Conservation (phyloP, 1,140 invertebrate genomes). For the Lerema accius region DNA sequence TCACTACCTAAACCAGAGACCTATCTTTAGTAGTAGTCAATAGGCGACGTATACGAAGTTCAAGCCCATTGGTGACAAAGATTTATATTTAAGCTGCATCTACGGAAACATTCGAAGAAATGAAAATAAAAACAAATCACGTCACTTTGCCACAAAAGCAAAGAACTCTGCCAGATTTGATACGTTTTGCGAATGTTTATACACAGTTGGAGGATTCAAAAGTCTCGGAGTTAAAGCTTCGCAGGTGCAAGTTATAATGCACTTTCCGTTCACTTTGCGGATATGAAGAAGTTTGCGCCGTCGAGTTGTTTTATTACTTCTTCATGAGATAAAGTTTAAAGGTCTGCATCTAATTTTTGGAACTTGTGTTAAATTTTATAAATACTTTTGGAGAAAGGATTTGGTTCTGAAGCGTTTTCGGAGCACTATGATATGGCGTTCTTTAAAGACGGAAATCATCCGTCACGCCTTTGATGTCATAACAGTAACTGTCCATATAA, state of each 20-base stretch:
- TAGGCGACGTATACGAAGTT: no score
- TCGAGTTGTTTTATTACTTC: conserved; percentile 24
- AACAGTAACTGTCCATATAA: no score
- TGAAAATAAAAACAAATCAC: conserved; percentile 22
- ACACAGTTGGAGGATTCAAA: conserved; percentile 32
- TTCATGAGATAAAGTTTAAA: conserved; percentile 14
- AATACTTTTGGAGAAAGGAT: no score
- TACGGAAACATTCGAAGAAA: no score
- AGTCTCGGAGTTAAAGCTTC: conserved; percentile 37
- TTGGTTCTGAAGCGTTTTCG: no score
- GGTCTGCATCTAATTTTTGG: neutral
- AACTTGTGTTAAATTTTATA: neutral
- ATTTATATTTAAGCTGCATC: no score
- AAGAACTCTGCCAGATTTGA: conserved; percentile 27
- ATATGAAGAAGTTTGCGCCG: conserved; percentile 33
- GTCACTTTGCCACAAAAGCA: conserved; percentile 8
- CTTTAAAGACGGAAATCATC: no score
- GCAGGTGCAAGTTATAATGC: conserved; percentile 51
- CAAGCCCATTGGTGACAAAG: no score
- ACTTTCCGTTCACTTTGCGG: conserved; percentile 46
- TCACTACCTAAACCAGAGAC: no score
- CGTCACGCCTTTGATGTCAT: no score
- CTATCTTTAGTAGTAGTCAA: no score
- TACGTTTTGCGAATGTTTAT: conserved; percentile 38
- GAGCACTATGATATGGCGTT: no score